These are phyloP conservation scores for Ischnura elegans DNA, from an alignment of 2,888 invertebrate genomes.

Conservation along the genomic window DNA sequence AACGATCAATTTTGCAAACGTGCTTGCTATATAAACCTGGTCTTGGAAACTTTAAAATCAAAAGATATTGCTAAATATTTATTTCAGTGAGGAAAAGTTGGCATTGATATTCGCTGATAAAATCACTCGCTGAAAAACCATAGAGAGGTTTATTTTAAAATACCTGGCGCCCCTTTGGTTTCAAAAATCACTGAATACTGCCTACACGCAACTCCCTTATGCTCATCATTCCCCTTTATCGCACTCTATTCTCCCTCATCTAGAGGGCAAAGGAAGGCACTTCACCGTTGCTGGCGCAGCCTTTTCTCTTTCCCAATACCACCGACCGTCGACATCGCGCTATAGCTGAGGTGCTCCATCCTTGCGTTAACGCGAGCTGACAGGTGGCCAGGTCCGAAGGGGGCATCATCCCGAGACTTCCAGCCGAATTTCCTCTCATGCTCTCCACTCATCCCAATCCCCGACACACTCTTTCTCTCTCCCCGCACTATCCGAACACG, in stretches of 20 bases:
- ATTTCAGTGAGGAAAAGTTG: no score
- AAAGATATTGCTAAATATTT: no score
- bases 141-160: no score
- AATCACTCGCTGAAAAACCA: no score
- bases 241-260: neutral
- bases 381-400: conserved; percentile 12
- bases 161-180: no score
- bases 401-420: neutral
- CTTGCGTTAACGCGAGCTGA: conserved; percentile 32
- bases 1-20: no score
- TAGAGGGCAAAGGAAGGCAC: neutral
- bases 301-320: neutral
- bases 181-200: no score
- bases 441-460: neutral
- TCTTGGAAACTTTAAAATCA: no score
- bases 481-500: neutral
- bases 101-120: no score
- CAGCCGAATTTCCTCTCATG: neutral
- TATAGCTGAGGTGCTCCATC: neutral
- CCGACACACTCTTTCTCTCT: neutral
- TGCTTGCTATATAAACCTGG: no score
- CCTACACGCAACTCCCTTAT: no score
- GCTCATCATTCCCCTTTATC: neutral
- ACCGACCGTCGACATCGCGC: neutral
- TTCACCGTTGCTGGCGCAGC: no score